A percentile compares a stretch with the other conserved stretches of the same genome.
Evolutionary conservation across 2,797 vertebrate species (phyloP).

Genomic region (Sparus aurata): DNA sequence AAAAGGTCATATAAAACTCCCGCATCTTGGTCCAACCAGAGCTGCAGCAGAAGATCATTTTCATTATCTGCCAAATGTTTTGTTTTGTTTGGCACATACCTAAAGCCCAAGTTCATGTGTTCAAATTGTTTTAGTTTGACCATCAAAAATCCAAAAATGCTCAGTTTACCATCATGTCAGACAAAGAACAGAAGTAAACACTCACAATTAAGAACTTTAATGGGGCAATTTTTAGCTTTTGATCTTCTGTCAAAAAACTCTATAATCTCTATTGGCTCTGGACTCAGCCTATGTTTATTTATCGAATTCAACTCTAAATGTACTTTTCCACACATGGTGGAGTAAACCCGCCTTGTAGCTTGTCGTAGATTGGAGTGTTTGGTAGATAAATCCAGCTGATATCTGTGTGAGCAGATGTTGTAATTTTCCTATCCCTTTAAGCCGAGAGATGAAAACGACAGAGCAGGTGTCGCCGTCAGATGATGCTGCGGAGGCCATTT

Average conservation of each 20-base stretch:
- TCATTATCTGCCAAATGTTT: too few species aligned
- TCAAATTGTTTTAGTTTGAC: background rate
- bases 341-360: background rate
- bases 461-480: constrained; percentile 51
- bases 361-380: constrained; percentile 7
- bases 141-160: background rate
- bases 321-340: too few species aligned
- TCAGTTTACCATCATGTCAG: background rate
- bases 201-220: background rate
- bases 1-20: too few species aligned
- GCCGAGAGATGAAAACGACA: constrained; percentile 39
- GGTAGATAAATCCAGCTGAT: constrained; percentile 34
- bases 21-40: too few species aligned
- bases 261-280: background rate
- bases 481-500: background rate
- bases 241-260: background rate
- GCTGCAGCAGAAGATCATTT: too few species aligned
- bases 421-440: constrained; percentile 15
- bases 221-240: background rate
- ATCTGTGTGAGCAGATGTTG: constrained; percentile 65
- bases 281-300: background rate
- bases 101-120: background rate
- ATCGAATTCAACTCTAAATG: background rate
- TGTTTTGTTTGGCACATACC: too few species aligned
- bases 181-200: background rate